Evolutionary conservation across 2,113 vertebrate species (phyloP).

Genomic region (Rattus norvegicus): DNA sequence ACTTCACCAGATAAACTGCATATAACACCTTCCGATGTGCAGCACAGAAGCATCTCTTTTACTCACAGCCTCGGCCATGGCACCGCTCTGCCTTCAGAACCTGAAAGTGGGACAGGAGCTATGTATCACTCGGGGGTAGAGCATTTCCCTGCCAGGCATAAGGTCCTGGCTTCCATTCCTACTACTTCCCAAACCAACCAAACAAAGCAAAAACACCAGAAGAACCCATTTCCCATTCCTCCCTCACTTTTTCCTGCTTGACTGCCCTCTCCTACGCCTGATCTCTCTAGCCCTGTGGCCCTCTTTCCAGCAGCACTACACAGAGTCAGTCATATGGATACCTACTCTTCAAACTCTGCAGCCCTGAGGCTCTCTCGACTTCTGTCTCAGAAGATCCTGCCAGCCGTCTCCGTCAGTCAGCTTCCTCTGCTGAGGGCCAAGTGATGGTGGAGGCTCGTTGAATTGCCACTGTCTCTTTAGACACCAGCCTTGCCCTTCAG

Average conservation of each 20-base stretch:
- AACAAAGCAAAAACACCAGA: background rate
- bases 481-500: background rate
- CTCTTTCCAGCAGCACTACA: background rate
- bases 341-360: background rate
- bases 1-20: background rate
- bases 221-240: background rate
- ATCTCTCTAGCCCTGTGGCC: background rate
- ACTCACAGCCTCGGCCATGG: background rate
- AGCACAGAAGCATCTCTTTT: background rate
- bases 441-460: no score
- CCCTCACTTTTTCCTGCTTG: background rate
- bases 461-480: background rate
- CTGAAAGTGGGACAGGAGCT: background rate
- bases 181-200: background rate
- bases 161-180: background rate
- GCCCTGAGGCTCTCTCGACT: background rate
- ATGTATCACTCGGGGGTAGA: background rate
- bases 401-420: background rate
- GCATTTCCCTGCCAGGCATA: background rate
- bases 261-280: no score
- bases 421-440: background rate
- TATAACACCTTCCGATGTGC: background rate
- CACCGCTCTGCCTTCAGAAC: no score
- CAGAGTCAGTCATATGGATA: background rate
- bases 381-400: background rate